Evolutionary conservation across 2,797 vertebrate genomes (phyloP), one percentile per base, ranked within the genome.

Genomic region (Schizopygopsis malacanthus): DNA sequence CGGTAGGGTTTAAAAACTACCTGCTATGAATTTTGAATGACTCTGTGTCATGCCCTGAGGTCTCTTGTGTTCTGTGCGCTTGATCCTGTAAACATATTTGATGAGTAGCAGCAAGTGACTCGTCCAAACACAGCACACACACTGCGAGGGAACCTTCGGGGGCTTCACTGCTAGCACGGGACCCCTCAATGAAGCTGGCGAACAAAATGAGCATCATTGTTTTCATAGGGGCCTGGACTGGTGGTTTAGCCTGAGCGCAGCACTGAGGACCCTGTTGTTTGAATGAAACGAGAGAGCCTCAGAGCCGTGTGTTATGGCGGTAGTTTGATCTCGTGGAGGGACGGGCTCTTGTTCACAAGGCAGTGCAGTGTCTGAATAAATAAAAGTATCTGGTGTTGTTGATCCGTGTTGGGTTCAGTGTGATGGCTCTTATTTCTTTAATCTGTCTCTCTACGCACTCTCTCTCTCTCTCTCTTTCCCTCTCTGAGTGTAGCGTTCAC

Each of bases 351-450:
- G 91, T 94, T 95, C 93, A 92, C 89, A 90, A 86, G 90, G 89
- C 90, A 88, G 89, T 83, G 90, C 91, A 90, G 89, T 77, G 45
- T 92, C 94, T 96, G 93, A 96, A 96, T 96, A 95, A 95, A 95
- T 96, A 95, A 95, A 94, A 93, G 93, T 95, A 94, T 95, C 94
- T 94, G 92, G 93, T 95, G 94, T 94, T 94, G 93, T 93, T 92
- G 91, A 92, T 93, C 89, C 88, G 93, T 94, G 93, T 94, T 92
- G 89, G 92, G 93, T 95, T 95, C 91, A 92, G 87, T 82, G 84
- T 85, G 79, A 87, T 89, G 91, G 94, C 91, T 96, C 94, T 89
- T 91, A 81, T 96, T 95, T 95, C 95, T 93, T 92, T 92, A 92
- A 91, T 90, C 89, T 91, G 84, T 91, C 63, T 89, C 88, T 86